These are phyloP conservation scores for Nephila pilipes DNA, from an alignment of 1,140 invertebrate genomes.

Conservation along the genomic window DNA sequence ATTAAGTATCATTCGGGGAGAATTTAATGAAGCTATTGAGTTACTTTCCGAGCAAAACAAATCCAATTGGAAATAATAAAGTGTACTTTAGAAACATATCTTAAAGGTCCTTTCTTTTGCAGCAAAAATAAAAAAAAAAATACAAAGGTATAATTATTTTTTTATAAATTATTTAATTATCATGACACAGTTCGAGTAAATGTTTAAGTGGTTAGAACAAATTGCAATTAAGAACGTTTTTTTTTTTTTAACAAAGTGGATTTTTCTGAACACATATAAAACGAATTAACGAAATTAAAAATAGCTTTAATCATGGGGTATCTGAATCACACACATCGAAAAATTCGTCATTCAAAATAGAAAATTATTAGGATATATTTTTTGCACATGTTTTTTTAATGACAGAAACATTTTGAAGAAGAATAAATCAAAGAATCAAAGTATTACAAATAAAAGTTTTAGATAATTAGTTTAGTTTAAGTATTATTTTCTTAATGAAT, in stretches of 20 bases:
- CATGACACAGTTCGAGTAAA: not conserved
- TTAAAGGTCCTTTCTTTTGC: not conserved
- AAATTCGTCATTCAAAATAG: not conserved
- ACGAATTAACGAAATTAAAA: not conserved
- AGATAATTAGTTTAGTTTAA: too few species aligned
- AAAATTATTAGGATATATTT: too few species aligned
- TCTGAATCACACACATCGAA: not conserved
- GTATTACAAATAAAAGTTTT: too few species aligned
- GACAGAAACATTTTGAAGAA: too few species aligned
- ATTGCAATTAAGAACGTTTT: not conserved
- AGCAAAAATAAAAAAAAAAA: not conserved
- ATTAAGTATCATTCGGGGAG: not conserved
- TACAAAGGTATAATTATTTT: not conserved
- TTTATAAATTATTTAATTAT: not conserved
- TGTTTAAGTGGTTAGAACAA: not conserved
- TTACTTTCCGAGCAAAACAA: not conserved
- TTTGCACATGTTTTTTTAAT: too few species aligned
- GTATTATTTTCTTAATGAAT: too few species aligned
- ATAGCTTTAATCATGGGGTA: not conserved
- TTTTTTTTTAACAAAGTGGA: not conserved
- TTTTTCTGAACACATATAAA: not conserved
- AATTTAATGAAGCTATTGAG: not conserved
- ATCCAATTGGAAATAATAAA: not conserved
- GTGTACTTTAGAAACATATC: not conserved
- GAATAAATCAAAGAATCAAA: too few species aligned